A percentile compares a stretch with the other conserved stretches of the same genome.
Conservation (phyloP, 1,140 invertebrate species). For the Microplitis demolitor region DNA sequence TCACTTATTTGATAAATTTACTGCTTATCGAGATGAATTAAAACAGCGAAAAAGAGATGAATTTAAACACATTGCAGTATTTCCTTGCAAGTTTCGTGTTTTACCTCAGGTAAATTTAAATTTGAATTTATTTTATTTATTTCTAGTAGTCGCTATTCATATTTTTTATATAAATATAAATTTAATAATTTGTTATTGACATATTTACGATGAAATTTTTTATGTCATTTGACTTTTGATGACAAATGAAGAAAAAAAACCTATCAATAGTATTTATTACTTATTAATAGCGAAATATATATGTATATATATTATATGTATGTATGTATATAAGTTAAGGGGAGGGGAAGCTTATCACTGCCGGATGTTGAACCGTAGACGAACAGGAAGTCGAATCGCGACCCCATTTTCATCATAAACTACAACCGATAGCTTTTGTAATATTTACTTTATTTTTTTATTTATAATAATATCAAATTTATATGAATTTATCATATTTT, state of each 20-base stretch:
- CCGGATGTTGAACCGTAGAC: constrained; percentile 24
- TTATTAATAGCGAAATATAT: background rate
- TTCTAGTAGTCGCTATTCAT: too few species aligned
- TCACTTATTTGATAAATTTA: constrained; percentile 98
- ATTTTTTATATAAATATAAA: background rate
- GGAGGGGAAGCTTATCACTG: constrained; percentile 17
- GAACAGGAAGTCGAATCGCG: constrained; percentile 25
- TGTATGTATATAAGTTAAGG: background rate
- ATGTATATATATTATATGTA: background rate
- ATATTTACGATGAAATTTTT: background rate
- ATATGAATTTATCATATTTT: background rate
- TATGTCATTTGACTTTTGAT: background rate
- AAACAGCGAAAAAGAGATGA: constrained; percentile 92
- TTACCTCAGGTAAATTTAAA: constrained; percentile 72
- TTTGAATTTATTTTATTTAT: background rate
- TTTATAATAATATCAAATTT: background rate
- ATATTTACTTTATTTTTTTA: constrained; percentile 12
- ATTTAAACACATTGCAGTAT: constrained; percentile 95
- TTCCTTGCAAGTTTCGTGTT: constrained; percentile 93
- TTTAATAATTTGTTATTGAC: background rate
- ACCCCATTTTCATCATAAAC: constrained; percentile 13
- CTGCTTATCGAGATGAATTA: constrained; percentile 91
- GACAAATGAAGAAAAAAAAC: background rate
- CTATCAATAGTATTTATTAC: background rate
- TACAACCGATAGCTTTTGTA: constrained; percentile 20